Base-by-base conservation (phyloP, 2,797 vertebrate genomes). In the Acipenser oxyrinchus region DNA sequence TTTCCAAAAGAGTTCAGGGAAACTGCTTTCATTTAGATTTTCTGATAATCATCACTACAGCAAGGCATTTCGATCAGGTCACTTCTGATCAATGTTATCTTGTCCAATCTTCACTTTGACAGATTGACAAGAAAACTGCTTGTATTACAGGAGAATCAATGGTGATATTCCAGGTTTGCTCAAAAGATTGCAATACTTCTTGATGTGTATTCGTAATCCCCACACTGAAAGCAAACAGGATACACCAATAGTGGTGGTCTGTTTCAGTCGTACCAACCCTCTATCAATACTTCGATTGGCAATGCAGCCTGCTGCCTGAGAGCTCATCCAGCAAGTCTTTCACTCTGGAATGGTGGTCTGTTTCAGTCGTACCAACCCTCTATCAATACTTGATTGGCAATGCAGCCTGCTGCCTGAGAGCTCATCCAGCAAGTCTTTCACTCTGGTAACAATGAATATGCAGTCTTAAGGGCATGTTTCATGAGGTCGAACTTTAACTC, bases 111-210 rank as follows among this genome's bases (percentile, higher is more conserved):
- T 65, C 71, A 79, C 79, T 83, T 83, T 85, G 86, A 86, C 82
- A 81, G 82, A 74, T 67, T 60, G 79, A 87, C 83, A 82, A 81
- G 80, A 77, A 73, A 76, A 78, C 81, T 69, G 75, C 84, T 86
- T 87, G 86, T 88, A 85, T 90, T 87, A 85, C 83, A 84, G 79
- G 64, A 74, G 77, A 83, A 84, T 87, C 81, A 78, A 88, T 86
- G 81, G 75, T 64, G 53, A 70, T 48, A 13, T 75, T 75, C 77
- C 76, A 73, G 78, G 81, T 86, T 76, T 75, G 83, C 84, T 84
- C 83, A 85, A 83, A 81, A 77, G 69, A 62, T 77, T 78, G 80
- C 80, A 80, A 82, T 80, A 76, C 76, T 69, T 78, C 79, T 80
- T 81, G 81, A 70, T 37, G 37, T 37, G 37, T 67, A 69, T 76